These are phyloP conservation scores for Kryptolebias marmoratus DNA, from an alignment of 2,113 vertebrate genomes.

Conservation along the genomic window DNA sequence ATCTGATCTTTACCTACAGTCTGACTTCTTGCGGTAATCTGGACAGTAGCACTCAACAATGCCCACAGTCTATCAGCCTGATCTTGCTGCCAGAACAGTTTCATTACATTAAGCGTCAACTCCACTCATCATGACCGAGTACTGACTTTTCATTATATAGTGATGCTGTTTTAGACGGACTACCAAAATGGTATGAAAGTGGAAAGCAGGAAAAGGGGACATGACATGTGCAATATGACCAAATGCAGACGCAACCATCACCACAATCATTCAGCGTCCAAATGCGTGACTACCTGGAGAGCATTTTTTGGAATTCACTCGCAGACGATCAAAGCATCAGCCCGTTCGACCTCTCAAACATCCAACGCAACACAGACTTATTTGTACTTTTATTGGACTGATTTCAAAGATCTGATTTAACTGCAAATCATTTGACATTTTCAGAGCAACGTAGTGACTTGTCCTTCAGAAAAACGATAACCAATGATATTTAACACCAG, in stretches of 20 bases:
- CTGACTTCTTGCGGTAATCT: constrained; percentile 62
- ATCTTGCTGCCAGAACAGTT: background rate
- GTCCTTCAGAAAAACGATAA: constrained; percentile 40
- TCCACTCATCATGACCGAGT: background rate
- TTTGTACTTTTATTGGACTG: constrained; percentile 31
- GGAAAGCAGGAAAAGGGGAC: constrained; percentile 3
- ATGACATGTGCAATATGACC: background rate
- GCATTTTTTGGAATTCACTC: background rate
- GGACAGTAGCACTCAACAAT: constrained; percentile 32
- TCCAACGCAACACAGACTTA: background rate
- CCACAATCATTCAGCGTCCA: background rate
- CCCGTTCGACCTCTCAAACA: background rate
- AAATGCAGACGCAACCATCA: background rate
- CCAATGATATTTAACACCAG: constrained; percentile 7
- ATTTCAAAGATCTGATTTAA: constrained; percentile 33
- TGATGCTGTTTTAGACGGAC: background rate
- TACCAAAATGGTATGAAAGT: constrained; percentile 15
- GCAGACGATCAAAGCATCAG: background rate
- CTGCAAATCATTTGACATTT: constrained; percentile 21
- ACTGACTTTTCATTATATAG: background rate
- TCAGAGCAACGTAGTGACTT: constrained; percentile 9
- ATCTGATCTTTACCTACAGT: constrained; percentile 68
- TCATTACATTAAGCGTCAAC: background rate
- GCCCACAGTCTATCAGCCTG: background rate
- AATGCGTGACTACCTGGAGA: background rate